phyloP scores from a whole-genome alignment of 2,113 vertebrate species.

The Oreochromis spilurus region DNA sequence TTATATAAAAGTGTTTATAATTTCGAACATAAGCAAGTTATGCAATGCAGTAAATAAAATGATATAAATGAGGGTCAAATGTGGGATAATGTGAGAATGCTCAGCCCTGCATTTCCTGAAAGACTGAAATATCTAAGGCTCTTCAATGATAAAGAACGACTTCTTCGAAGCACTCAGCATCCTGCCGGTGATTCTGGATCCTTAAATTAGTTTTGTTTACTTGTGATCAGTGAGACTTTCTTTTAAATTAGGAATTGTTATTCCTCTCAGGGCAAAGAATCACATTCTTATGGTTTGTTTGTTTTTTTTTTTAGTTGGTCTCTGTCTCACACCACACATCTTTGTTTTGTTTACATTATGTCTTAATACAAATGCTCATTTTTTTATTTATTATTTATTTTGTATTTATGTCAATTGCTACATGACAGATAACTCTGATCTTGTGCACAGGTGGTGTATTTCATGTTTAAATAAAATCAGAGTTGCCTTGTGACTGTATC shows the following conservation, averaged over 20 bases:
- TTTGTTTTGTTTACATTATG: conserved; percentile 58
- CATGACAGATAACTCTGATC: conserved; percentile 2
- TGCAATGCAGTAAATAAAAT: conserved; percentile 10
- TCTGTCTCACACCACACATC: background rate
- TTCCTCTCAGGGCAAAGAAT: conserved; percentile 65
- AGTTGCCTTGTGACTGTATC: conserved; percentile 21
- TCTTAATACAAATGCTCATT: conserved; percentile 54
- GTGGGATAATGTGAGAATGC: conserved; percentile 2
- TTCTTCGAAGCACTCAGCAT: conserved; percentile 45
- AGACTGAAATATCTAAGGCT: conserved; percentile 44
- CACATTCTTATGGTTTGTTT: background rate
- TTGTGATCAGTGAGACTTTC: conserved; percentile 14
- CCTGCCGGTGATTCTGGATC: conserved; percentile 15
- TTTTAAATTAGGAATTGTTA: conserved; percentile 18
- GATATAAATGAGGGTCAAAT: background rate
- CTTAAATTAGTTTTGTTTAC: background rate
- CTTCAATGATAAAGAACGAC: conserved; percentile 1
- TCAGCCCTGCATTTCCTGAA: conserved; percentile 12
- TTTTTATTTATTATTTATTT: conserved; percentile 71
- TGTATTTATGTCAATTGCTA: conserved; percentile 67
- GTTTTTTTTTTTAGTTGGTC: conserved; percentile 12
- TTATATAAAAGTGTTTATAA: conserved; percentile 31
- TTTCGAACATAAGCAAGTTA: conserved; percentile 8
- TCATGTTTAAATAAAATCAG: conserved; percentile 54
- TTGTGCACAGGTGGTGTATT: conserved; percentile 14